Evolutionary conservation across 1,140 invertebrate genomes (phyloP).

Genomic region (Aphis gossypii): DNA sequence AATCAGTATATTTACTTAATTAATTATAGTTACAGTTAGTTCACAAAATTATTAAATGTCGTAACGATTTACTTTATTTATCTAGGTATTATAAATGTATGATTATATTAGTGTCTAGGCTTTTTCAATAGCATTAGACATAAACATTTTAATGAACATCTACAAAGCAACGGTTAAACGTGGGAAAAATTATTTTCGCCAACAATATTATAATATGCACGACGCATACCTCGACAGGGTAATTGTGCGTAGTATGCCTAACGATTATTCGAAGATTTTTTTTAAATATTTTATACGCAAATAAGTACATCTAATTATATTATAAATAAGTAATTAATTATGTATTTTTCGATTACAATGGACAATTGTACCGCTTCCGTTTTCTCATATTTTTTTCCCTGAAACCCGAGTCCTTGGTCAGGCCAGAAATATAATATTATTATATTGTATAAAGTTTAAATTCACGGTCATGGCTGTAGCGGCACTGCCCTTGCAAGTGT

Average conservation of each 20-base stretch:
- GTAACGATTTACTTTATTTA: neutral
- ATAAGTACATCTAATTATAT: neutral
- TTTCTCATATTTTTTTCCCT: neutral
- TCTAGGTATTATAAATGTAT: too few species aligned
- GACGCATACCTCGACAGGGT: neutral
- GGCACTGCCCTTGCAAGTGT: neutral
- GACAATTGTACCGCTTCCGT: neutral
- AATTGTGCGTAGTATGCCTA: neutral
- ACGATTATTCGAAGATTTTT: too few species aligned
- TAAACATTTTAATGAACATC: neutral
- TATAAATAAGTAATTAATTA: neutral
- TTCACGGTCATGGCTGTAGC: constrained; percentile 1
- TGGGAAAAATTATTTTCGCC: neutral
- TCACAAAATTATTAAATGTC: neutral
- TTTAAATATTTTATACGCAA: too few species aligned
- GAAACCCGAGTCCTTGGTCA: too few species aligned
- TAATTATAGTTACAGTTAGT: neutral
- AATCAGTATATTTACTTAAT: neutral
- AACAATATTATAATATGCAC: neutral
- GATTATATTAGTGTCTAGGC: too few species aligned
- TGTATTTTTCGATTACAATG: neutral
- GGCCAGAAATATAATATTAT: neutral
- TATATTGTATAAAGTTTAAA: neutral
- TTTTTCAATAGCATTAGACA: neutral
- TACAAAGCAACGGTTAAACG: neutral